Base-by-base conservation (phyloP, 1,140 invertebrate species). In the Apocrypta bakeri region DNA sequence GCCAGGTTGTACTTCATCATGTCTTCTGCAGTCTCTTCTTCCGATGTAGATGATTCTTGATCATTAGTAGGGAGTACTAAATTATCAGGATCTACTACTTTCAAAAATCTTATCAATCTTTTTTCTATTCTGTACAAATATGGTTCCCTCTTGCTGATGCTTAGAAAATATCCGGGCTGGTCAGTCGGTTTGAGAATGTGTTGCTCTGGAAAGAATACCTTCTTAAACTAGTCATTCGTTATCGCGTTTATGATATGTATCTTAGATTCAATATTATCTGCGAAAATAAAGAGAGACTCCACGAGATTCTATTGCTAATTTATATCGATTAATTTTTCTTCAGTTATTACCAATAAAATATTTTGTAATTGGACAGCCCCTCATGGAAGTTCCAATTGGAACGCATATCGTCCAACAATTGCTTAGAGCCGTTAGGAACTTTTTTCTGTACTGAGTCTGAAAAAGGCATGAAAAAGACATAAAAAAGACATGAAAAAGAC, bases 331-430 rank as follows among this genome's bases (percentile, higher is more conserved):
- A n/a, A 56, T 14, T 56, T n/a, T 17, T 56, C n/a, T 68, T 31
- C 21, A 69, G 14, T 37, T 74, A 37, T 84, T 84, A 88, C 86
- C 86, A 66, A 88, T 71, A 81, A 88, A 87, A 56, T 85, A 76
- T 56, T 87, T 84, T 14, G 83, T 85, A 66, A 88, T 85, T 31
- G 66, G 76, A 40, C 85, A 27, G 21, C 85, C 85, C 64, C 83
- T 80, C 33, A 87, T 48, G n/a, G 84, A 85, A 64, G 83, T 69
- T 42, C 64, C 66, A 66, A 66, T 81, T 24, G 86, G 86, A 6
- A 88, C 83, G 31, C 87, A 88, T 42, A 88, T 87, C 17, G 78
- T 86, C 85, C 86, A 88, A 61, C 85, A 85, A 77, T 87, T 88
- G 2, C 84, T 63, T 66, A 87, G 31, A 1, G 86, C 84, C 11